Conservation (phyloP, 2,797 vertebrate species). For the Limnodromus scolopaceus region DNA sequence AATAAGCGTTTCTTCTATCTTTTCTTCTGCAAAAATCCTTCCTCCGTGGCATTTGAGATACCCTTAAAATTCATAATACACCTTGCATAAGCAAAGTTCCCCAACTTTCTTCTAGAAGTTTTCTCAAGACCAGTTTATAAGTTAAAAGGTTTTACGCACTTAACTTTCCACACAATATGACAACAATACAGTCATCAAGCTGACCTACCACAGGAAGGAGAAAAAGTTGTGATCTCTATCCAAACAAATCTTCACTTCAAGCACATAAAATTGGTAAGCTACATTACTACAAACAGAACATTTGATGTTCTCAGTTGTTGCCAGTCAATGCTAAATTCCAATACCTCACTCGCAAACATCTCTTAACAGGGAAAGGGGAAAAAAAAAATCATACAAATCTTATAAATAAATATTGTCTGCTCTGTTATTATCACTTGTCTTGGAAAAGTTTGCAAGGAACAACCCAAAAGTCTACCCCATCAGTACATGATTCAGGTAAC, state of each 20-base stretch:
- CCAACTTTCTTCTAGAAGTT: not conserved
- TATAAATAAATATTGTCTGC: not conserved
- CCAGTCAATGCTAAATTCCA: not conserved
- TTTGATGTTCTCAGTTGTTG: not conserved
- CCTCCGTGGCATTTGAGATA: rapidly evolving
- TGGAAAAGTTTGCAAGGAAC: not conserved
- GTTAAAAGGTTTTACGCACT: not conserved
- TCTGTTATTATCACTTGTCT: not conserved
- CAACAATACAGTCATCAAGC: not conserved
- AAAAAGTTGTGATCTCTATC: not conserved
- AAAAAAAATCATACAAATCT: not conserved
- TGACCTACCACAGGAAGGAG: not conserved
- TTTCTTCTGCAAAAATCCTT: not conserved
- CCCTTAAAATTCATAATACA: not conserved
- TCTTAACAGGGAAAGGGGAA: not conserved
- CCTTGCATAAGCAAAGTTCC: not conserved
- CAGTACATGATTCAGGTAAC: not conserved
- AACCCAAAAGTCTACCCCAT: not conserved
- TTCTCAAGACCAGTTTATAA: not conserved
- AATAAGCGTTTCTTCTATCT: not conserved
- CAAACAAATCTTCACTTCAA: not conserved
- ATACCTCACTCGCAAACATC: not conserved
- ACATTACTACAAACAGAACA: not conserved
- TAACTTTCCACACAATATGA: not conserved
- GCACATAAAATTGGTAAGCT: not conserved